Evolutionary conservation across 2,888 invertebrate species (phyloP).

Genomic region (Drosophila nr. medialis): DNA sequence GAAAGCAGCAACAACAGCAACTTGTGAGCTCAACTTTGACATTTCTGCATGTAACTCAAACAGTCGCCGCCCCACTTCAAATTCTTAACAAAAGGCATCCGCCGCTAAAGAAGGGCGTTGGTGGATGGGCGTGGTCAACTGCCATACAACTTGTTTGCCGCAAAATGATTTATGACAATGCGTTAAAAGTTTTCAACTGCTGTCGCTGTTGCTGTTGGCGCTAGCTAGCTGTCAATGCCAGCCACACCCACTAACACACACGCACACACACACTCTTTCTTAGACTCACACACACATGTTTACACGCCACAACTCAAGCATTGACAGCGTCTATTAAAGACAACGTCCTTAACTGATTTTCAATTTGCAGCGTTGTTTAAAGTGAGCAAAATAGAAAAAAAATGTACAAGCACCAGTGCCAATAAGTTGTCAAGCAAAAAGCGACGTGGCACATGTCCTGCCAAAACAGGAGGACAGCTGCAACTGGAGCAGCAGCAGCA

Average conservation of each 20-base stretch:
- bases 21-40: constrained; percentile 56
- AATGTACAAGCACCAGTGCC: constrained; percentile 33
- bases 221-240: constrained; percentile 53
- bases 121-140: constrained; percentile 40
- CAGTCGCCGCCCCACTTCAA: constrained; percentile 35
- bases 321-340: constrained; percentile 56
- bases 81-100: constrained; percentile 35
- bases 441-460: constrained; percentile 43
- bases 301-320: constrained; percentile 14
- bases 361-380: constrained; percentile 37
- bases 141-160: constrained; percentile 65
- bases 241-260: constrained; percentile 18
- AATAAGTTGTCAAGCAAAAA: constrained; percentile 61
- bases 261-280: constrained; percentile 11
- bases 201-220: constrained; percentile 14
- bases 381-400: constrained; percentile 13
- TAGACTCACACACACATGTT: constrained; percentile 7
- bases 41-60: constrained; percentile 52
- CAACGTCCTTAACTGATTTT: constrained; percentile 40
- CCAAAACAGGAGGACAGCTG: constrained; percentile 40
- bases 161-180: constrained; percentile 78
- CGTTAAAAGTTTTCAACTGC: constrained; percentile 58
- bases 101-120: constrained; percentile 7
- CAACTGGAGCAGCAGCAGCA: constrained; percentile 19
- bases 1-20: constrained; percentile 18